Conservation (phyloP, 2,888 invertebrate species). For the Calameuta pallipes region DNA sequence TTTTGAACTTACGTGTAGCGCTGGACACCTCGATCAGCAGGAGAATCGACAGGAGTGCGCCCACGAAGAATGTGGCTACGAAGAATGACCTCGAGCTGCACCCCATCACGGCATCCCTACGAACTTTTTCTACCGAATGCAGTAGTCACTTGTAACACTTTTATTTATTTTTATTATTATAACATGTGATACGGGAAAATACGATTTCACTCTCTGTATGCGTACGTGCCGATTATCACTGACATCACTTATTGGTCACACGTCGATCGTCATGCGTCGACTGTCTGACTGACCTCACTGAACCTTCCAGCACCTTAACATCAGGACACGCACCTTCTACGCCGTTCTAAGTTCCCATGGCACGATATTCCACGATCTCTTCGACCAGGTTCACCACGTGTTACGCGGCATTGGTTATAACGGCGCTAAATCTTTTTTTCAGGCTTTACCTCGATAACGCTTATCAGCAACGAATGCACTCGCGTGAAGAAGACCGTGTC, state of each 20-base stretch:
- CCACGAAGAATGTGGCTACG: conserved; percentile 52
- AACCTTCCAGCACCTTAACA: not conserved
- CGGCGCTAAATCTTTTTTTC: not conserved
- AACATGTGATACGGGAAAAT: not conserved
- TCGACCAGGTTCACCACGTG: not conserved
- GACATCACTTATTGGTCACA: not conserved
- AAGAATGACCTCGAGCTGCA: conserved; percentile 54
- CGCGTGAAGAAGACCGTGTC: not conserved
- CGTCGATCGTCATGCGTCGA: not conserved
- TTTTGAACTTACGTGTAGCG: conserved; percentile 51
- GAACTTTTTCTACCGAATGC: conserved; percentile 11
- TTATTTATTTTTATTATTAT: not conserved
- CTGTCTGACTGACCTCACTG: not conserved
- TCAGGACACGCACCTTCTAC: not conserved
- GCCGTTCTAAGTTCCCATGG: not conserved
- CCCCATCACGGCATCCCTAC: conserved; percentile 60
- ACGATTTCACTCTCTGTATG: not conserved
- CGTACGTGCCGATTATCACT: not conserved
- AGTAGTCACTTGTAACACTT: conserved; percentile 16
- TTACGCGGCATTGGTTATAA: not conserved
- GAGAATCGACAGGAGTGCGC: conserved; percentile 47
- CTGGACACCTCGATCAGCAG: conserved; percentile 45
- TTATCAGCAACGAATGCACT: not conserved
- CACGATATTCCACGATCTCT: not conserved
- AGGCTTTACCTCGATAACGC: not conserved